A percentile compares a stretch with the other conserved stretches of the same genome.
phyloP scores from a whole-genome alignment of 2,888 invertebrate species.

The Drepana falcataria region DNA sequence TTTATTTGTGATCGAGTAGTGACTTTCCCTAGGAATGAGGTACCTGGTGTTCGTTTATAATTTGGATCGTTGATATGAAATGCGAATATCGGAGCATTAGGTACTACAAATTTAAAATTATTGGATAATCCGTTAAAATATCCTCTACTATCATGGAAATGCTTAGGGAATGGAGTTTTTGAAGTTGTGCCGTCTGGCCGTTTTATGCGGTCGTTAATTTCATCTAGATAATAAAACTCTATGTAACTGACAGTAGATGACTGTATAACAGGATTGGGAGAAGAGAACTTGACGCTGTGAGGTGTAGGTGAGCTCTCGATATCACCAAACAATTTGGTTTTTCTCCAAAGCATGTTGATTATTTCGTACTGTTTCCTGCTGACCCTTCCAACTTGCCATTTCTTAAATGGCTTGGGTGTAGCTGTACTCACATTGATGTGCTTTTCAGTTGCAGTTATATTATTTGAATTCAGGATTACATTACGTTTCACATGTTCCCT shows the following conservation, averaged over 20 bases:
- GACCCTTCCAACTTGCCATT: slow-evolving; percentile 42
- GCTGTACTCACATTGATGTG: slow-evolving; percentile 5
- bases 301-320: slow-evolving; percentile 18
- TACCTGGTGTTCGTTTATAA: slow-evolving; percentile 12
- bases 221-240: slow-evolving; percentile 64
- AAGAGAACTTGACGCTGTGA: slow-evolving; percentile 10
- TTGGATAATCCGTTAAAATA: slow-evolving; percentile 1
- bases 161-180: background rate
- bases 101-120: slow-evolving; percentile 9
- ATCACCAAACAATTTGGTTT: slow-evolving; percentile 43
- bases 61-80: slow-evolving; percentile 26
- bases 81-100: slow-evolving; percentile 23
- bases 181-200: slow-evolving; percentile 10
- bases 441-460: background rate
- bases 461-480: background rate
- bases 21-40: background rate
- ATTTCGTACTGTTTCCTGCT: slow-evolving; percentile 54
- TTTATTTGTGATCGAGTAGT: background rate
- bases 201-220: slow-evolving; percentile 27
- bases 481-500: background rate
- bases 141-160: background rate
- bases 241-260: slow-evolving; percentile 52
- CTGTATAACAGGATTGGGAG: slow-evolving; percentile 8
- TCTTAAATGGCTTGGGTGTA: slow-evolving; percentile 18
- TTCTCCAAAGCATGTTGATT: slow-evolving; percentile 54